These are phyloP conservation scores for Bursaphelenchus okinawaensis DNA, from an alignment of 2,888 invertebrate genomes.

Conservation along the genomic window DNA sequence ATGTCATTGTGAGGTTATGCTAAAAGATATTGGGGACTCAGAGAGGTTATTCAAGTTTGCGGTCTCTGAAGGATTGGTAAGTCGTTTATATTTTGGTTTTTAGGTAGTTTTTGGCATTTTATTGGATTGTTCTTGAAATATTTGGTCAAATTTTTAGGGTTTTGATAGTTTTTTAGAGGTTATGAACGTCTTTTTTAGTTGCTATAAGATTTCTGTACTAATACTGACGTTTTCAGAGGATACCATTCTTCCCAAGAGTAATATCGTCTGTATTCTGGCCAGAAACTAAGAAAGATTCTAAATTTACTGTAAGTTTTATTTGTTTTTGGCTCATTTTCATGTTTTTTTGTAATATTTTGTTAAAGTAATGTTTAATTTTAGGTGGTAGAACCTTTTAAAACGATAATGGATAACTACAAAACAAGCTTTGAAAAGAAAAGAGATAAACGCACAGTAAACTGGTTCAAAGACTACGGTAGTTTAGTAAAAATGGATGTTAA, in stretches of 20 bases:
- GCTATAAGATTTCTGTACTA: no score
- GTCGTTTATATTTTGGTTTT: background rate
- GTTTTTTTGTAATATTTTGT: no score
- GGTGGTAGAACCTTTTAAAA: slow-evolving; percentile 28
- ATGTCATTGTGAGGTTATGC: slow-evolving; percentile 95
- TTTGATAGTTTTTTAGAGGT: slow-evolving; percentile 1
- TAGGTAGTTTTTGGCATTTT: background rate
- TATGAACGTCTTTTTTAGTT: no score
- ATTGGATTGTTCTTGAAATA: background rate
- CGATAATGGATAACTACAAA: slow-evolving; percentile 28
- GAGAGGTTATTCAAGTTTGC: slow-evolving; percentile 58
- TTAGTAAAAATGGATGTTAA: slow-evolving; percentile 34
- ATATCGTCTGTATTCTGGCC: slow-evolving; percentile 99
- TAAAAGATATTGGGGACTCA: slow-evolving; percentile 92
- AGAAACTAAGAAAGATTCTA: slow-evolving; percentile 28
- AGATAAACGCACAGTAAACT: slow-evolving; percentile 34
- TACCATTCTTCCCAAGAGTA: slow-evolving; percentile 76
- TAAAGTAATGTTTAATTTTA: slow-evolving; percentile 18
- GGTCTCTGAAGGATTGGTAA: slow-evolving; percentile 1
- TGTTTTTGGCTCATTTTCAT: no score
- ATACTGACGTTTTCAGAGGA: slow-evolving; percentile 63
- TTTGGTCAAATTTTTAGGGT: background rate
- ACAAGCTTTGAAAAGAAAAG: slow-evolving; percentile 25
- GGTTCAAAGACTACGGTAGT: slow-evolving; percentile 29
- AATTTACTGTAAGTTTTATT: slow-evolving; percentile 16